Evolutionary conservation across 2,888 invertebrate species (phyloP).

Genomic region (Leistus spinibarbis): DNA sequence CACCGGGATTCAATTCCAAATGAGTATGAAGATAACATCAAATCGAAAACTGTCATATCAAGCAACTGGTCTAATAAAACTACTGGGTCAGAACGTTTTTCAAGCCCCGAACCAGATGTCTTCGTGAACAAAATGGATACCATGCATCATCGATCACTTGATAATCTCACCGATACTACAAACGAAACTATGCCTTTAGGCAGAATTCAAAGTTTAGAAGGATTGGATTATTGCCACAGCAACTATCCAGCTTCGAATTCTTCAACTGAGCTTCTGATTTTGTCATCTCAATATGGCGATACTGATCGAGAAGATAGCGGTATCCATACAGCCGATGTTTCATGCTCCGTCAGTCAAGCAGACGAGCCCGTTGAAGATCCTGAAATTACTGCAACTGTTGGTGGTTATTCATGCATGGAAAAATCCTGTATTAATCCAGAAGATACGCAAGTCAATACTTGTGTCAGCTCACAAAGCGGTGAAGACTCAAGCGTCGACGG

Average conservation of each 20-base stretch:
- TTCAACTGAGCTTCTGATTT: conserved; percentile 64
- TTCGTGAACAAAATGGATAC: conserved; percentile 54
- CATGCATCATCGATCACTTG: conserved; percentile 64
- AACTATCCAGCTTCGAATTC: conserved; percentile 62
- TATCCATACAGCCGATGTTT: conserved; percentile 79
- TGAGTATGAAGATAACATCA: conserved; percentile 14
- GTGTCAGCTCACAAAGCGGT: conserved; percentile 12
- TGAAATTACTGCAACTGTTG: conserved; percentile 50
- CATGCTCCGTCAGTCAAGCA: conserved; percentile 74
- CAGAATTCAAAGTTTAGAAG: conserved; percentile 69
- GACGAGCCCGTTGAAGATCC: conserved; percentile 70
- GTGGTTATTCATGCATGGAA: conserved; percentile 38
- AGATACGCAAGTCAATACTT: conserved; percentile 4
- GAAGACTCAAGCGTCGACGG: conserved; percentile 17
- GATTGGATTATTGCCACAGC: conserved; percentile 60
- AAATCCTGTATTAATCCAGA: not conserved
- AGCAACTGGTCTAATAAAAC: conserved; percentile 44
- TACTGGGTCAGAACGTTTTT: conserved; percentile 53
- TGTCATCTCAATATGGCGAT: conserved; percentile 60
- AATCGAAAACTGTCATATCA: conserved; percentile 31
- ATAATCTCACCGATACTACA: conserved; percentile 55
- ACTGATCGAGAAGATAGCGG: conserved; percentile 80
- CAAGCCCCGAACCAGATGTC: conserved; percentile 64
- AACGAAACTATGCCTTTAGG: conserved; percentile 50
- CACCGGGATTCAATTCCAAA: not conserved